Evolutionary conservation across 2,797 vertebrate species (phyloP), one percentile per base, ranked within the genome.

Genomic region (Pempheris klunzingeri): DNA sequence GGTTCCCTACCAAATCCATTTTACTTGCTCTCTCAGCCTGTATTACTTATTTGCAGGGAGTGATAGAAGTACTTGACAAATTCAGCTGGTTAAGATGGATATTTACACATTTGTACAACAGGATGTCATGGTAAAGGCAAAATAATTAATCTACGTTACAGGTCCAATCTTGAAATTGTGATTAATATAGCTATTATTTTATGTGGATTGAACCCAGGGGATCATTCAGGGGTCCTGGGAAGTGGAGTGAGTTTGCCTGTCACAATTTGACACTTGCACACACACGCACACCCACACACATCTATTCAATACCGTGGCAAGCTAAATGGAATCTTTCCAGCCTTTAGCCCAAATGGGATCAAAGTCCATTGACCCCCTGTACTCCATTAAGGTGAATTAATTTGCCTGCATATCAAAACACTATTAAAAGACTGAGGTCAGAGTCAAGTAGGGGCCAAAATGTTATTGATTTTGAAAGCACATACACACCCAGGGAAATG

Each of bases 401-500:
- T 96, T 96, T 96, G 92, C 94, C 94, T 95, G 95, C 96, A 96
- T 96, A 96, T 96, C 94, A 96, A 96, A 95, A 93, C 92, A 92
- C 90, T 89, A 93, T 94, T 95, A 95, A 94, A 94, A 92, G 94
- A 92, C 93, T 92, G 94, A 93, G 82, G 91, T 91, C 86, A 86
- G 92, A 92, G 85, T 91, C 88, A 90, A 92, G 87, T 90, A 80
- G 94, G 77, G 80, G 89, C 92, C 88, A 95, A 94, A 94, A 92
- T 74, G 86, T 69, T 95, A 97, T 97, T 95, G 96, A 97, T 96
- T 94, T 72, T 60, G 78, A 92, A 93, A 90, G 90, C 86, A 91
- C 68, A 69, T 91, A 91, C 88, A 92, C 90, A 78, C 63, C 47
- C 13, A 64, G 82, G 83, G 67, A 82, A 79, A 81, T 78, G 71